Evolutionary conservation across 2,113 vertebrate genomes (phyloP).

Genomic region (Bufo bufo): DNA sequence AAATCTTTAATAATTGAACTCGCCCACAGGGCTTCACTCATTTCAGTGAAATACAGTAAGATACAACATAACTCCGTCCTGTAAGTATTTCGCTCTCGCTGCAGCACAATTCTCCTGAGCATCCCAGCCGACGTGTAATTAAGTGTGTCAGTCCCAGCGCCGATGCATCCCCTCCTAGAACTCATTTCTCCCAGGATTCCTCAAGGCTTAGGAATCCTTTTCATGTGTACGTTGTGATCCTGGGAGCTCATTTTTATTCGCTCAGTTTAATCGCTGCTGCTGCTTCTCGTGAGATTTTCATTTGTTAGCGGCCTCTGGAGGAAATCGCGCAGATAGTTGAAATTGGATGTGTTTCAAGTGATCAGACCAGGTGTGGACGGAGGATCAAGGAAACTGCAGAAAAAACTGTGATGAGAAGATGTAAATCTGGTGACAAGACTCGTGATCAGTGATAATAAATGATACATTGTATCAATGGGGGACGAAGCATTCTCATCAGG

Average conservation of each 20-base stretch:
- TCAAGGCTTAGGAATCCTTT: conserved; percentile 70
- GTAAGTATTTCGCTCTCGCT: neutral
- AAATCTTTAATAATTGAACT: conserved; percentile 73
- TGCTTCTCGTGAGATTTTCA: neutral
- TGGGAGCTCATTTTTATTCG: neutral
- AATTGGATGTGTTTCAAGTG: neutral
- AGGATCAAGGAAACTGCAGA: neutral
- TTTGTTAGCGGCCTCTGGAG: neutral
- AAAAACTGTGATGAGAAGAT: neutral
- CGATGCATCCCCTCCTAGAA: conserved; percentile 57
- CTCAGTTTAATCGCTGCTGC: neutral
- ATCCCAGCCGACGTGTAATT: conserved; percentile 20
- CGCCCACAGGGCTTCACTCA: conserved; percentile 53
- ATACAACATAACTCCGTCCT: neutral
- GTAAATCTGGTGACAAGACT: neutral
- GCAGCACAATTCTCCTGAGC: neutral
- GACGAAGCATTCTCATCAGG: neutral
- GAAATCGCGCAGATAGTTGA: neutral
- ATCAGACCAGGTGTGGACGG: neutral
- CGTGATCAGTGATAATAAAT: neutral
- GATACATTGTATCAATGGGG: neutral
- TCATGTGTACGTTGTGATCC: conserved; percentile 69
- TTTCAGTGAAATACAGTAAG: conserved; percentile 60
- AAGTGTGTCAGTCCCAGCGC: neutral
- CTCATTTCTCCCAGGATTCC: conserved; percentile 68